Percentiles rank a stretch among this genome's conserved stretches.
Conservation (phyloP, 1,140 invertebrate genomes). For the Ooceraea biroi region DNA sequence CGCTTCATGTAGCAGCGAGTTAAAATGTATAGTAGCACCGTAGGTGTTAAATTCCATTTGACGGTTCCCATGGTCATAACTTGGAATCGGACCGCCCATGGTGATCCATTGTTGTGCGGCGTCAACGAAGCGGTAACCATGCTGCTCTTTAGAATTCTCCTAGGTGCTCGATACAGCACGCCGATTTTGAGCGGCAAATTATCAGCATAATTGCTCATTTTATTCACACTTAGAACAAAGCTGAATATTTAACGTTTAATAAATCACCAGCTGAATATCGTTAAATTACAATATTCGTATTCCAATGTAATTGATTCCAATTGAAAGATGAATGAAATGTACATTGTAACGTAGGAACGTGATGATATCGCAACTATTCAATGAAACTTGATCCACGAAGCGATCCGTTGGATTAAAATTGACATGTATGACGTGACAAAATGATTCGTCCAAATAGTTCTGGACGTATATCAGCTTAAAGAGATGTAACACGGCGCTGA, state of each 20-base stretch:
- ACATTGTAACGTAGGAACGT: too few species aligned
- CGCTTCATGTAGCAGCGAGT: slow-evolving; percentile 12
- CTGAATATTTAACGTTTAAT: too few species aligned
- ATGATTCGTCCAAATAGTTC: background rate
- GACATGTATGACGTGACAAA: background rate
- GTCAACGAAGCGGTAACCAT: slow-evolving; percentile 28
- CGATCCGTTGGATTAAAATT: background rate
- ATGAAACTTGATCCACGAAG: background rate
- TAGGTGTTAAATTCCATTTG: slow-evolving; percentile 70
- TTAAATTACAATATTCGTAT: background rate
- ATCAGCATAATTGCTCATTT: background rate
- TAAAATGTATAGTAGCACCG: slow-evolving; percentile 60
- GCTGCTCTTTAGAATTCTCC: slow-evolving; percentile 25
- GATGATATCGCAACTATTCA: background rate
- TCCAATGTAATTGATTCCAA: too few species aligned
- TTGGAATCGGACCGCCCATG: slow-evolving; percentile 57
- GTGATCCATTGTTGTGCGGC: slow-evolving; percentile 58
- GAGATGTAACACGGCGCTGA: background rate
- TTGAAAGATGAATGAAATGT: too few species aligned
- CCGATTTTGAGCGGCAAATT: slow-evolving; percentile 18
- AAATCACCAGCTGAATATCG: too few species aligned
- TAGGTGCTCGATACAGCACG: background rate
- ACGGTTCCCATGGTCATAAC: slow-evolving; percentile 64
- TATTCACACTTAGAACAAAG: background rate
- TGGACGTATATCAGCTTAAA: background rate